Evolutionary conservation across 2,888 invertebrate genomes (phyloP).

Genomic region (Tenthredo amoena): DNA sequence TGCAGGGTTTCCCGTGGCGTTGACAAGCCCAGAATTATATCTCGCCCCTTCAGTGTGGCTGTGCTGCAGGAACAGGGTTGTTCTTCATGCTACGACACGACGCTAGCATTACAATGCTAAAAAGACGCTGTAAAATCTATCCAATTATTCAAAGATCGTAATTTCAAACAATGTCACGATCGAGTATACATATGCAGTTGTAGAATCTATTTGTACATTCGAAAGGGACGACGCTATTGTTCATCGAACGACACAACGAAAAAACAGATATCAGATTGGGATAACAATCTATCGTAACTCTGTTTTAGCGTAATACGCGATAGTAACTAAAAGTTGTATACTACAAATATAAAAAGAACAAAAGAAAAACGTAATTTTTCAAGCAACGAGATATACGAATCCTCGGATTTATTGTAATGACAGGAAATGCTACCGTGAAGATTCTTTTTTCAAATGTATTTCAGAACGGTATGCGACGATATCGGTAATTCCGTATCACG

Average conservation of each 20-base stretch:
- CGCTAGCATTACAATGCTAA: neutral
- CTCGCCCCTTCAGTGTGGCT: neutral
- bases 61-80: neutral
- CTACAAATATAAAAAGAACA: neutral
- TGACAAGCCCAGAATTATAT: conserved; percentile 42
- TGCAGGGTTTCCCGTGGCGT: conserved; percentile 34
- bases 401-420: neutral
- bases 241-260: neutral
- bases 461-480: neutral
- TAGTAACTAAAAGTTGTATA: neutral
- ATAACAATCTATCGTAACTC: conserved; percentile 12
- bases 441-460: neutral
- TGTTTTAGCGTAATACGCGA: neutral
- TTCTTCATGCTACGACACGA: neutral
- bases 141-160: neutral
- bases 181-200: neutral
- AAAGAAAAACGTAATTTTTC: neutral
- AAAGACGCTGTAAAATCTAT: neutral
- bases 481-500: neutral
- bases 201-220: neutral
- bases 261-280: neutral
- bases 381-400: neutral
- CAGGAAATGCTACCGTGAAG: neutral
- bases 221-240: neutral
- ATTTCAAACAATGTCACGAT: neutral